Conservation (phyloP, 2,113 vertebrate species). For the Siphamia tubifer region DNA sequence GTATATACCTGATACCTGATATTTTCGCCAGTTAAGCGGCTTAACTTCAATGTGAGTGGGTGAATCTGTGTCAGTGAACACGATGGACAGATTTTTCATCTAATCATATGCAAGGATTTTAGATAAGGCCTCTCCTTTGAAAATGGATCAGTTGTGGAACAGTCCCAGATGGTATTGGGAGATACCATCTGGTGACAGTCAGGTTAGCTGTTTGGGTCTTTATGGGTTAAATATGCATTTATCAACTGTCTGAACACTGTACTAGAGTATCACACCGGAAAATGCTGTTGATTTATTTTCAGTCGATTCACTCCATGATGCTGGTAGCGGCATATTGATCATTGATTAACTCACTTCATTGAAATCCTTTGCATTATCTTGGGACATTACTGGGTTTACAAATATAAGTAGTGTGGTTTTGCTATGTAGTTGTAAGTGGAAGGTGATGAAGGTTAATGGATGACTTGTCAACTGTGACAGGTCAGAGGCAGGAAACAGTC, state of each 20-base stretch:
- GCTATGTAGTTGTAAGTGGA: background rate
- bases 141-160: too few species aligned
- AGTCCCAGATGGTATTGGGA: too few species aligned
- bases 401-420: background rate
- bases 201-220: too few species aligned
- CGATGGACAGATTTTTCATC: too few species aligned
- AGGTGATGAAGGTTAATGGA: background rate
- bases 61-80: too few species aligned
- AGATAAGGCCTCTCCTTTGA: too few species aligned
- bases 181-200: too few species aligned
- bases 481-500: conserved; percentile 38
- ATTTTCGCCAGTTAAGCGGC: too few species aligned
- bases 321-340: background rate
- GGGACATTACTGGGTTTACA: background rate
- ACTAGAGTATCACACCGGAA: background rate
- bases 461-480: conserved; percentile 38
- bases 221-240: background rate
- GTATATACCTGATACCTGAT: too few species aligned
- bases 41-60: too few species aligned
- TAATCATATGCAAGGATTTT: too few species aligned
- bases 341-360: conserved; percentile 1
- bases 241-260: background rate
- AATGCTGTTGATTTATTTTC: background rate
- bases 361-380: conserved; percentile 27
- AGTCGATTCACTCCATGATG: background rate